These are phyloP conservation scores for Oceanodroma tethys DNA, from an alignment of 2,113 vertebrate genomes.

Conservation along the genomic window DNA sequence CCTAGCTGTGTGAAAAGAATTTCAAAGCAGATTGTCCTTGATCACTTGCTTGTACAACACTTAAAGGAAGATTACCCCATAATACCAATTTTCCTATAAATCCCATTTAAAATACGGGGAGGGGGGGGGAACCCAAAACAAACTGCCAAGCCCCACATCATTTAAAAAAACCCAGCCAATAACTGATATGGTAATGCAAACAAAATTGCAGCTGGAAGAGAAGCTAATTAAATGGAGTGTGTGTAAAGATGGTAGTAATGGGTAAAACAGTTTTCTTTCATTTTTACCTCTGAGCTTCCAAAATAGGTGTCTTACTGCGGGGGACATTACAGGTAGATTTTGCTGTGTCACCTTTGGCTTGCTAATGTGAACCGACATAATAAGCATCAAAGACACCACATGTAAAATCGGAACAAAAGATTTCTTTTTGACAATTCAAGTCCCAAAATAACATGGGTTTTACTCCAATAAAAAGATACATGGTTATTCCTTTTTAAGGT, in stretches of 20 bases:
- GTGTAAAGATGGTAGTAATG: background rate
- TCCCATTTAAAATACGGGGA: background rate
- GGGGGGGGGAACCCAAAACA: background rate
- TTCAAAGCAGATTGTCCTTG: background rate
- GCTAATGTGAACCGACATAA: background rate
- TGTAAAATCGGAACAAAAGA: background rate
- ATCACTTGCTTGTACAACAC: background rate
- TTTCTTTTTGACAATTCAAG: background rate
- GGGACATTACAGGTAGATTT: background rate
- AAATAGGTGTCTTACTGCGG: background rate
- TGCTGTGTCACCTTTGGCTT: background rate
- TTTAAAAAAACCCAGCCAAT: background rate
- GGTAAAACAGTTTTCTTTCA: background rate
- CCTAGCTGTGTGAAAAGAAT: background rate
- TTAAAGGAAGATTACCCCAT: background rate
- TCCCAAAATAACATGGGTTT: background rate
- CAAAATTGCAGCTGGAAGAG: background rate
- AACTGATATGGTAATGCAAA: background rate
- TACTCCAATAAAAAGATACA: background rate
- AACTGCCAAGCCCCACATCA: fast-evolving
- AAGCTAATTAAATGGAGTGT: background rate
- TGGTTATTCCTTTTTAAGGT: background rate
- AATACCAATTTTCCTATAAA: background rate
- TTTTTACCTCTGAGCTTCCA: background rate
- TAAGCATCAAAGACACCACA: background rate